Evolutionary conservation across 1,140 invertebrate genomes (phyloP).

Genomic region (Pentalonia nigronervosa): DNA sequence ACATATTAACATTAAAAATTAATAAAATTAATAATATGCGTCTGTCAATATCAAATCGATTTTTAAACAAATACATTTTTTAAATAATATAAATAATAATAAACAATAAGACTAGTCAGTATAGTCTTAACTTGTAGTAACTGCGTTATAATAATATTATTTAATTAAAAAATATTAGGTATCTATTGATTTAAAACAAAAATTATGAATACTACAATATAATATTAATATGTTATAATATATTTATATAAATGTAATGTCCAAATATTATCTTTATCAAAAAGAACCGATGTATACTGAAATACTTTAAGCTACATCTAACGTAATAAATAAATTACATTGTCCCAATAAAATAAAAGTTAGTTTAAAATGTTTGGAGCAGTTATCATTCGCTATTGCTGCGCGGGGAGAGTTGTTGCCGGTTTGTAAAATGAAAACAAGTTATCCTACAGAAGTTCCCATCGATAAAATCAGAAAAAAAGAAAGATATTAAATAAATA

Average conservation of each 20-base stretch:
- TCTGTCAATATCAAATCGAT: not conserved
- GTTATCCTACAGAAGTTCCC: constrained; percentile 12
- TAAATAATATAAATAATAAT: not conserved
- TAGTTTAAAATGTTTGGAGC: not conserved
- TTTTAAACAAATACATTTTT: not conserved
- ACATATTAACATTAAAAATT: not conserved
- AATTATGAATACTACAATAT: not conserved
- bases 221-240: not conserved
- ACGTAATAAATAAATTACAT: constrained; percentile 31
- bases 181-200: too few species aligned
- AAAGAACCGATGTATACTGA: not conserved
- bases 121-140: not conserved
- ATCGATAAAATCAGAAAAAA: constrained; percentile 4
- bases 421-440: constrained; percentile 17
- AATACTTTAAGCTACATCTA: not conserved
- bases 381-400: not conserved
- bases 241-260: not conserved
- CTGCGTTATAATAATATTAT: not conserved
- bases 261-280: not conserved
- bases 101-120: not conserved
- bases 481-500: not conserved
- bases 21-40: too few species aligned
- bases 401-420: not conserved
- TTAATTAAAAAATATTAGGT: not conserved
- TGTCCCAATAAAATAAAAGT: constrained; percentile 24